A percentile compares a stretch with the other conserved stretches of the same genome.
Conservation (phyloP, 2,888 invertebrate genomes). For the Athalia circularis region DNA sequence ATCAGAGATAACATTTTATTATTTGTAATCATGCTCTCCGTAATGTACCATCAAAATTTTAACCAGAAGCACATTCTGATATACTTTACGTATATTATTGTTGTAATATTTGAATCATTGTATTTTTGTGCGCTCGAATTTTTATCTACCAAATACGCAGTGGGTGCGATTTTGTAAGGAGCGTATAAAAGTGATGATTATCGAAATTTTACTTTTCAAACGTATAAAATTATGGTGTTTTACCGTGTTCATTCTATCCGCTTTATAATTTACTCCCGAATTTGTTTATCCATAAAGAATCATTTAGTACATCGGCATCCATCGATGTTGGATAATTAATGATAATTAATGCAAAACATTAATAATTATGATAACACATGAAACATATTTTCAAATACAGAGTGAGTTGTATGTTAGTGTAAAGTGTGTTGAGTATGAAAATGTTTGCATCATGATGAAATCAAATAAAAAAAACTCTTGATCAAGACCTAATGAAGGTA, state of each 20-base stretch:
- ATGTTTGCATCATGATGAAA: conserved; percentile 26
- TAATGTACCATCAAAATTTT: conserved; percentile 1
- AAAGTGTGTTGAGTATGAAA: conserved; percentile 35
- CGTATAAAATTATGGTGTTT: conserved; percentile 17
- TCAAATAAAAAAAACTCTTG: conserved; percentile 26
- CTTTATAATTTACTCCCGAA: background rate
- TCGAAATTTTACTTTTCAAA: conserved; percentile 8
- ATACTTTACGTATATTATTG: conserved; percentile 13
- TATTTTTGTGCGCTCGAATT: conserved; percentile 30
- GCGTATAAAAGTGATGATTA: conserved; percentile 19
- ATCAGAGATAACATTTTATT: conserved; percentile 34
- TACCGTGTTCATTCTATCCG: background rate
- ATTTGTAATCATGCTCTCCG: conserved; percentile 3
- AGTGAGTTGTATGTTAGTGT: conserved; percentile 34
- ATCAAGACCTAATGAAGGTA: conserved; percentile 24
- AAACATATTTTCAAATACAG: conserved; percentile 41
- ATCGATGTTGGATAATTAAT: conserved; percentile 27
- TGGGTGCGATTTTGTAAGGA: conserved; percentile 42
- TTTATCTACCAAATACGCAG: conserved; percentile 36
- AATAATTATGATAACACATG: conserved; percentile 18
- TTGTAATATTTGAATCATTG: background rate
- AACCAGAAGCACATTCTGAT: conserved; percentile 29
- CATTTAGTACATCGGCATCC: background rate
- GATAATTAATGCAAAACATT: conserved; percentile 10
- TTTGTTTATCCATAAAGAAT: too few species aligned